Evolutionary conservation across 2,113 vertebrate species (phyloP), one percentile per base, ranked within the genome.

Genomic region (Electrona antarctica): DNA sequence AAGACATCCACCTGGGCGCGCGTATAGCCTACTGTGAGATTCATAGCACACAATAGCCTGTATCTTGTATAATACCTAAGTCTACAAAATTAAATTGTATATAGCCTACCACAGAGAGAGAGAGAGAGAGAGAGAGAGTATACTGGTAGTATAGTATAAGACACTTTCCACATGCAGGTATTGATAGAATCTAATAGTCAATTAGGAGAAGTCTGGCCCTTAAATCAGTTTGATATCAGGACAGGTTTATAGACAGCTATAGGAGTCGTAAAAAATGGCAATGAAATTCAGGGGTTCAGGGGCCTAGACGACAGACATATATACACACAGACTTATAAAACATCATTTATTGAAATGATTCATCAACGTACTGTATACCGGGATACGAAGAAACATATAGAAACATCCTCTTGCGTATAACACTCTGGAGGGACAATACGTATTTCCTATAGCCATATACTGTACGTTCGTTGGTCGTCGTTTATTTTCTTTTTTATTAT

Each of bases 1-100:
- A 62, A 78, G 91, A 90, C 93, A 93, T 89, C 87, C 60, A 87
- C 85, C 94, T 88, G 91, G 86, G 88, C 76, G 21, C 21, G 21
- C 21, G 21, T 21, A 21, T 21, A 21, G 21, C 21, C 2, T 93
- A 94, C 90, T 87, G 21, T 21, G 33, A 41, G 90, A 28, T 58
- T 7, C 87, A 82, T 85, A 41, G 89, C 85, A 88, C 86, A 1
- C 0, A 83, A 21, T 21, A 21, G 21, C 86, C 88, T 41, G 29
- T 33, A 41, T 41, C 3, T 41, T 41, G 33, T 41, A 41, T 21
- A 21, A 21, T 21, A 21, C 21, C 21, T 21, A 21, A 21, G 21
- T 21, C 21, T 21, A 21, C 21, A 21, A 21, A 21, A 21, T 21
- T 21, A 21, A 21, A 21, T 21, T 21, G 21, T 21, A 21, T 21